Percentiles rank a stretch among this genome's conserved stretches.
Conservation (phyloP, 2,113 vertebrate genomes). For the Mustela nigripes region DNA sequence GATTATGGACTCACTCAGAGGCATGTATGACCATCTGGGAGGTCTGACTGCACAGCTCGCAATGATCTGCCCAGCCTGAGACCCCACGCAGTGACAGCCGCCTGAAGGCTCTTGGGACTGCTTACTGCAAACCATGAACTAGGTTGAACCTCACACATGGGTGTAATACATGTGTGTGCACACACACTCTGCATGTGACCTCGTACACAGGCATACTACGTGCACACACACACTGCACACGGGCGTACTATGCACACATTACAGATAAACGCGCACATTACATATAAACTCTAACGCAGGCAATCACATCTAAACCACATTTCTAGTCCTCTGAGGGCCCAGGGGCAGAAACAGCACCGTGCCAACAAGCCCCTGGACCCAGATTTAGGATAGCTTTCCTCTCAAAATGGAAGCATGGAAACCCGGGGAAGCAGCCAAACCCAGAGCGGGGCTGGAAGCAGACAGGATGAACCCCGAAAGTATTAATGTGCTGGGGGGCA, state of each 20-base stretch:
- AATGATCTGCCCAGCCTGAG: fast-evolving
- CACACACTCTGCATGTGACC: neutral
- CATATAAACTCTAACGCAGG: neutral
- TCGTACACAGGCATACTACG: neutral
- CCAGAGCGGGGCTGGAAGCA: neutral
- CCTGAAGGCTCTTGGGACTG: neutral
- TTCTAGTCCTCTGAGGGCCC: neutral
- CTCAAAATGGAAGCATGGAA: neutral
- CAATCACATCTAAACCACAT: neutral
- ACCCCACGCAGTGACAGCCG: neutral
- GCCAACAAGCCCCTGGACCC: neutral
- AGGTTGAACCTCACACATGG: neutral
- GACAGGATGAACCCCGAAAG: neutral
- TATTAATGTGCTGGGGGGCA: too few relatives aligned
- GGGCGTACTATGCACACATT: too few relatives aligned
- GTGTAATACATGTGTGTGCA: neutral
- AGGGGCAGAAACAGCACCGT: too few relatives aligned
- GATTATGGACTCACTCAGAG: neutral
- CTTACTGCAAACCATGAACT: neutral
- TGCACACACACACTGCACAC: neutral
- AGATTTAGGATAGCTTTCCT: too few relatives aligned
- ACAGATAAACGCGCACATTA: neutral
- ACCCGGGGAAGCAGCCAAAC: neutral
- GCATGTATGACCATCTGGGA: too few relatives aligned
- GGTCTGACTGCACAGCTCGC: too few relatives aligned